Base-by-base conservation (phyloP, 2,113 vertebrate genomes). In the Sclerurus mexicanus region DNA sequence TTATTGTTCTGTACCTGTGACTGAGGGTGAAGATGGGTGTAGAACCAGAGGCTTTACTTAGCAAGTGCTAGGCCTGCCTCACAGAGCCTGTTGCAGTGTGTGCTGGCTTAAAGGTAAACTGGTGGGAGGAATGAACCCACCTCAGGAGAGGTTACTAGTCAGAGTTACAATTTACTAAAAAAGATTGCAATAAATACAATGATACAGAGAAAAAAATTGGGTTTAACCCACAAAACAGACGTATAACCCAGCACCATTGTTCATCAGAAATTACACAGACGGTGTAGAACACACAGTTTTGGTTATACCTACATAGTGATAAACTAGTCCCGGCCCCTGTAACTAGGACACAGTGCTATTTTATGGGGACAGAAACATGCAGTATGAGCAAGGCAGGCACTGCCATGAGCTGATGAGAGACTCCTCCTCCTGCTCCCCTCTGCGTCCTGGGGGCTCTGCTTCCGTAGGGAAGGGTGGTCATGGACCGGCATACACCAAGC, bases 401-500 rank as follows among this genome's bases (percentile, higher is more conserved):
- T 80, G 46, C 46, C 62, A 62, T 62, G 67, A 87, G 24, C 21
- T 28, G n/a, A 4, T 22, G 23, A 66, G 33, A 80, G 33, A 15
- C 23, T 88, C 77, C 50, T 88, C 69, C 75, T 67, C n/a, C 37
- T 79, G 21, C 31, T 85, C 12, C 3, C 10, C 76, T 14, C 58
- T 47, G 19, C 42, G 27, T 78, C 21, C 33, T 2, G 1, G 12
- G 14, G 42, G 1, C 17, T 66, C 14, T 1, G 2, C 55, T 76
- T 66, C n/a, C 0, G 0, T 2, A 58, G 25, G 18, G 31, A 7
- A 49, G 23, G 46, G 67, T 23, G 77, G 20, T 8, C 28, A 37
- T 13, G 68, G 37, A 50, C 40, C 0, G 0, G n/a, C 13, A 2
- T 33, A 35, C 23, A n/a, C 30, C 35, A 46, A 55, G 13, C 33